Evolutionary conservation across 2,113 vertebrate genomes (phyloP).

Genomic region (Boleophthalmus pectinirostris): DNA sequence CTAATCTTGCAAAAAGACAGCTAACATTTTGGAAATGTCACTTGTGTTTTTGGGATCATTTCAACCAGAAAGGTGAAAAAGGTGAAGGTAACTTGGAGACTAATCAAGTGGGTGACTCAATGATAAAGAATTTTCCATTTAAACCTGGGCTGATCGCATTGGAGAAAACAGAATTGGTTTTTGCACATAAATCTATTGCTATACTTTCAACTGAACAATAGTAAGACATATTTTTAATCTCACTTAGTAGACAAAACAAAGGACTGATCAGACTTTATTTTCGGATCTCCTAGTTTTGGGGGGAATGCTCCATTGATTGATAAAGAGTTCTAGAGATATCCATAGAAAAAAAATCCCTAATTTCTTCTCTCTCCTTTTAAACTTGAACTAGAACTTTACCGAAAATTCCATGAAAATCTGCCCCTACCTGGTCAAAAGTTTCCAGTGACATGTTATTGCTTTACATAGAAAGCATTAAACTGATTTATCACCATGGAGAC

Average conservation of each 20-base stretch:
- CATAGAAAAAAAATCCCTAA: not conserved
- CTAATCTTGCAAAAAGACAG: not conserved
- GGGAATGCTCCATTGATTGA: not conserved
- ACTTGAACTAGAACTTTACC: not conserved
- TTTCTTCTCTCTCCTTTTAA: not conserved
- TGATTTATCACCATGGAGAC: no score
- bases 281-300: not conserved
- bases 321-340: no score
- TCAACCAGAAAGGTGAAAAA: not conserved
- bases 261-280: not conserved
- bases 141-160: not conserved
- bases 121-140: not conserved
- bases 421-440: no score
- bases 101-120: not conserved
- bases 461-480: no score
- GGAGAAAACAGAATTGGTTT: not conserved
- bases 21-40: conserved; percentile 11
- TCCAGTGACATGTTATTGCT: no score
- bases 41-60: conserved; percentile 6
- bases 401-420: not conserved
- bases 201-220: not conserved
- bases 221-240: no score
- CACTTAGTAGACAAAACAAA: not conserved
- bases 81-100: not conserved
- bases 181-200: not conserved